Conservation (phyloP, 1,140 invertebrate species). For the Babylonia areolata region DNA sequence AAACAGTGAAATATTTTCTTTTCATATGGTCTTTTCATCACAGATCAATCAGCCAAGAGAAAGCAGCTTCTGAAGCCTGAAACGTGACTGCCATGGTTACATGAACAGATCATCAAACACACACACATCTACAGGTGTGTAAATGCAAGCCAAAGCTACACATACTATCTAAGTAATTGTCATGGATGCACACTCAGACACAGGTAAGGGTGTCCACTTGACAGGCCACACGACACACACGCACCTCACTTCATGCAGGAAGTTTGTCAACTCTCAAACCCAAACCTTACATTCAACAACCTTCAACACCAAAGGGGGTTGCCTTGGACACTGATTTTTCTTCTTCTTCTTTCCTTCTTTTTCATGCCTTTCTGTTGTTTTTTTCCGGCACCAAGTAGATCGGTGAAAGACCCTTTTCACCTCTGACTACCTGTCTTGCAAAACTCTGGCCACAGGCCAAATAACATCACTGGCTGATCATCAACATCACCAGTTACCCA, state of each 20-base stretch:
- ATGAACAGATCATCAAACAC: no score
- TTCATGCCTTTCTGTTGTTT: background rate
- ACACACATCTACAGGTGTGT: background rate
- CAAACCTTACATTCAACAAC: slow-evolving; percentile 47
- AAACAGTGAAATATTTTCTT: no score
- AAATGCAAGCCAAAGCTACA: background rate
- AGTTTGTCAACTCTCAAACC: slow-evolving; percentile 38
- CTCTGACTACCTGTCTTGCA: no score
- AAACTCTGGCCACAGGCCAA: no score
- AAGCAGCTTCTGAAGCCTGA: background rate
- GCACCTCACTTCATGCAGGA: slow-evolving; percentile 53
- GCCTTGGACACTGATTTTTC: slow-evolving; percentile 32
- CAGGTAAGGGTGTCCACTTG: slow-evolving; percentile 25
- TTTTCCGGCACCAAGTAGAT: background rate
- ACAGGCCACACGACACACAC: background rate
- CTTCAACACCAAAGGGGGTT: slow-evolving; percentile 58
- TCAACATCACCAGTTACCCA: background rate
- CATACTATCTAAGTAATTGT: background rate
- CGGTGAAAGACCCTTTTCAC: background rate
- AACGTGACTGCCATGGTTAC: background rate
- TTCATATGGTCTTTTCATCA: no score
- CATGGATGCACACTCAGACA: background rate
- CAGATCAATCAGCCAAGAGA: no score
- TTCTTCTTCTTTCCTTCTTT: background rate
- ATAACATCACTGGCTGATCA: no score